Evolutionary conservation across 1,140 invertebrate species (phyloP).

Genomic region (Drosophila quadrilineata): DNA sequence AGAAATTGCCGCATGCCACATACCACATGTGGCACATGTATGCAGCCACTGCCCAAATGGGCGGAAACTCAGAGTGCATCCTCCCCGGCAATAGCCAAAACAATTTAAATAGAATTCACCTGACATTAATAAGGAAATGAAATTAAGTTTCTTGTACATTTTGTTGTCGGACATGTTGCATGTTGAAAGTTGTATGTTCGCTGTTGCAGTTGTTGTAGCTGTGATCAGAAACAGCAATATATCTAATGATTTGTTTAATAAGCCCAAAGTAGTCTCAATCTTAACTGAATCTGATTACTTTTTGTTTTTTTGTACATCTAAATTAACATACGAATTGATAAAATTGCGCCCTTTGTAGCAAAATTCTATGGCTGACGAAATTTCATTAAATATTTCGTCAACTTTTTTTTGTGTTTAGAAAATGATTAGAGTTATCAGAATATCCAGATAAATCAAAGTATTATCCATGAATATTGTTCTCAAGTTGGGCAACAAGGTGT

Average conservation of each 20-base stretch:
- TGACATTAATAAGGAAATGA: slow-evolving; percentile 47
- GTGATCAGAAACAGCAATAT: neutral
- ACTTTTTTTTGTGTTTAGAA: no score
- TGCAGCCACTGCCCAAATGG: slow-evolving; percentile 48
- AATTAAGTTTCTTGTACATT: slow-evolving; percentile 52
- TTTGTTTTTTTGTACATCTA: no score
- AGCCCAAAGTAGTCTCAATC: neutral
- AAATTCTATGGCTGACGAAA: no score
- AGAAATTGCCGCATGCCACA: slow-evolving; percentile 13
- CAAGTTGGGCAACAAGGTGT: no score
- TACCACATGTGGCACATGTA: slow-evolving; percentile 14
- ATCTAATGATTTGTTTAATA: neutral
- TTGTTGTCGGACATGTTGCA: slow-evolving; percentile 26
- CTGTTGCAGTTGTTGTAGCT: neutral
- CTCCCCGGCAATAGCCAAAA: slow-evolving; percentile 30
- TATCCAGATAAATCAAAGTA: no score
- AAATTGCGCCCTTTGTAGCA: no score
- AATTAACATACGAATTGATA: no score
- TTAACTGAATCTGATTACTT: neutral
- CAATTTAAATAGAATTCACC: slow-evolving; percentile 59
- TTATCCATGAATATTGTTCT: no score
- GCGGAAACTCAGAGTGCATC: slow-evolving; percentile 33
- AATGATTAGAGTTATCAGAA: no score
- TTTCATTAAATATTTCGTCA: no score
- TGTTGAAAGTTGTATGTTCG: slow-evolving; percentile 34